phyloP scores from a whole-genome alignment of 2,113 vertebrate genomes.

The Alethe castanea region DNA sequence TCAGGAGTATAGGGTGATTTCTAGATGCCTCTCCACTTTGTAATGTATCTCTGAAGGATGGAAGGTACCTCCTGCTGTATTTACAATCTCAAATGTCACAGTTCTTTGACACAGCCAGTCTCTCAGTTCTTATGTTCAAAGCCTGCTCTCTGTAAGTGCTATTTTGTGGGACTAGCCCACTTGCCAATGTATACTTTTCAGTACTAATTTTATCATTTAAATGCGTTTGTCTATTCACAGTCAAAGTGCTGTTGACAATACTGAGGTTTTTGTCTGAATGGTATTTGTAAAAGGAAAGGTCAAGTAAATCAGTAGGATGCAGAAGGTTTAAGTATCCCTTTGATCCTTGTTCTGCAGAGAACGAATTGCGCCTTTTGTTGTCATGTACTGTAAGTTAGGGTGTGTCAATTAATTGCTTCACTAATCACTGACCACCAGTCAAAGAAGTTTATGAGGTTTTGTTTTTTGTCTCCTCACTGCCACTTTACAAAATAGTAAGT shows the following conservation, averaged over 20 bases:
- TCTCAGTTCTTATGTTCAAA: neutral
- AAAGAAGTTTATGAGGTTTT: neutral
- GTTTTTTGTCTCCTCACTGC: neutral
- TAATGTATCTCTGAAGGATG: neutral
- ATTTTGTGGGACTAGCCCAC: neutral
- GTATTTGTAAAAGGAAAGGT: neutral
- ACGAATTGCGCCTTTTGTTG: neutral
- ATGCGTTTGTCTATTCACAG: neutral
- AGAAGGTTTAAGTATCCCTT: neutral
- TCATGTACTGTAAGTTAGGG: neutral
- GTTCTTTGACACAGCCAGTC: neutral
- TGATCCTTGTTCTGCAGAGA: conserved; percentile 52
- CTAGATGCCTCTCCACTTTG: neutral
- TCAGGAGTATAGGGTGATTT: neutral
- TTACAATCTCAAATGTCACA: neutral
- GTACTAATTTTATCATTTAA: neutral
- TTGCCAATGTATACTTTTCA: neutral
- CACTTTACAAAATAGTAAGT: neutral
- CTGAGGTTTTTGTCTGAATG: neutral
- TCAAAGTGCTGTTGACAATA: neutral
- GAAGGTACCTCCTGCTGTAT: neutral
- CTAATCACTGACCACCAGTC: neutral
- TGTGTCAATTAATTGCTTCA: conserved; percentile 2
- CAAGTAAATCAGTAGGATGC: neutral
- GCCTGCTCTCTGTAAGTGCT: neutral